A percentile compares a stretch with the other conserved stretches of the same genome.
These are phyloP conservation scores for Elmis aenea DNA, from an alignment of 2,888 invertebrate genomes.

Conservation along the genomic window DNA sequence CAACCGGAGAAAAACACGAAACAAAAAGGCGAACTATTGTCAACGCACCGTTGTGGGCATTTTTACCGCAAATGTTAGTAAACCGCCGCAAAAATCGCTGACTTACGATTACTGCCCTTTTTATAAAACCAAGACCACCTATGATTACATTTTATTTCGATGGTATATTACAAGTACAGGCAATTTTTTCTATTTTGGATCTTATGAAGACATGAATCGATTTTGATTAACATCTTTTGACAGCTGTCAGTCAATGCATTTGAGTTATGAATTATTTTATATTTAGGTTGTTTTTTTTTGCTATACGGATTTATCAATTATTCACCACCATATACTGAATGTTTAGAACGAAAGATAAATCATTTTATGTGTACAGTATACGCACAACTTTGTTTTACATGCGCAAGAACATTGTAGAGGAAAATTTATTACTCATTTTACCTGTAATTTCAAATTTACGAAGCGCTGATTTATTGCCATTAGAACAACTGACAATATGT, in stretches of 20 bases:
- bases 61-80: slow-evolving; percentile 32
- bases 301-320: too few species aligned
- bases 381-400: too few species aligned
- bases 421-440: too few species aligned
- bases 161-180: slow-evolving; percentile 8
- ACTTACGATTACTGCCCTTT: slow-evolving; percentile 33
- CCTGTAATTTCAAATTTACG: too few species aligned
- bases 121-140: slow-evolving; percentile 34
- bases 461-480: too few species aligned
- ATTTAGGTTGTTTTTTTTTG: too few species aligned
- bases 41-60: slow-evolving; percentile 32
- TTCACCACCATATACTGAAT: too few species aligned
- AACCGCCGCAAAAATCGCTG: slow-evolving; percentile 33
- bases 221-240: slow-evolving; percentile 10
- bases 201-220: slow-evolving; percentile 7
- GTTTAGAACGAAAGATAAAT: too few species aligned
- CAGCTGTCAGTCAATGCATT: slow-evolving; percentile 13
- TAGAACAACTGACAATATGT: too few species aligned
- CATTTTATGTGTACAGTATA: too few species aligned
- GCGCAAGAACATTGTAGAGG: too few species aligned
- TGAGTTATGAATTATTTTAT: too few species aligned
- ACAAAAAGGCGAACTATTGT: slow-evolving; percentile 35
- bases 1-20: slow-evolving; percentile 16
- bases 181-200: slow-evolving; percentile 5
- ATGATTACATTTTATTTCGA: slow-evolving; percentile 32